phyloP scores from a whole-genome alignment of 2,888 invertebrate species.

The Drosophila fulvimacula region DNA sequence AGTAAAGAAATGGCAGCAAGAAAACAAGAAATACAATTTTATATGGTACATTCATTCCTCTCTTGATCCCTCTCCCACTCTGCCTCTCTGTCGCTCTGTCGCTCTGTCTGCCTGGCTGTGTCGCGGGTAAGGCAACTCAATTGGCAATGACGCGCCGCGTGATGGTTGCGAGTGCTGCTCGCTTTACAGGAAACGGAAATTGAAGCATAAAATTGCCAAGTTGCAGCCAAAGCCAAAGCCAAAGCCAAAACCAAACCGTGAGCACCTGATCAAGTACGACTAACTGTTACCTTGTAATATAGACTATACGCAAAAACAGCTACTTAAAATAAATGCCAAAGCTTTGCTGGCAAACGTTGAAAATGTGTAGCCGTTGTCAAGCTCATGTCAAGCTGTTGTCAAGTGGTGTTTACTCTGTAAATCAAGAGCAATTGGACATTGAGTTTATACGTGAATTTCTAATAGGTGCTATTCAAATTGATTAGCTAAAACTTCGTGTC shows the following conservation, averaged over 20 bases:
- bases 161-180: slow-evolving; percentile 47
- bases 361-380: background rate
- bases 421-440: background rate
- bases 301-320: background rate
- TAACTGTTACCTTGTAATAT: background rate
- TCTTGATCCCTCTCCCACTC: background rate
- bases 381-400: slow-evolving; percentile 1
- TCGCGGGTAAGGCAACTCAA: slow-evolving; percentile 49
- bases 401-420: background rate
- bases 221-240: slow-evolving; percentile 48
- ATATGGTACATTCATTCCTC: slow-evolving; percentile 36
- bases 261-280: background rate
- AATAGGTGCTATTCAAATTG: no score
- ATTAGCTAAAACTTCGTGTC: no score
- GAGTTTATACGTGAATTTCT: no score
- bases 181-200: slow-evolving; percentile 73
- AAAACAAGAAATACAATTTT: slow-evolving; percentile 46
- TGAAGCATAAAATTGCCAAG: slow-evolving; percentile 79
- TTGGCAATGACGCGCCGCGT: slow-evolving; percentile 68
- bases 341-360: background rate
- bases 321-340: background rate
- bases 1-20: slow-evolving; percentile 19
- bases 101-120: slow-evolving; percentile 18
- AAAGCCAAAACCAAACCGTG: slow-evolving; percentile 24
- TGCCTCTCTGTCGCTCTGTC: background rate